Conservation (phyloP, 2,888 invertebrate genomes). For the Eilema depressum region DNA sequence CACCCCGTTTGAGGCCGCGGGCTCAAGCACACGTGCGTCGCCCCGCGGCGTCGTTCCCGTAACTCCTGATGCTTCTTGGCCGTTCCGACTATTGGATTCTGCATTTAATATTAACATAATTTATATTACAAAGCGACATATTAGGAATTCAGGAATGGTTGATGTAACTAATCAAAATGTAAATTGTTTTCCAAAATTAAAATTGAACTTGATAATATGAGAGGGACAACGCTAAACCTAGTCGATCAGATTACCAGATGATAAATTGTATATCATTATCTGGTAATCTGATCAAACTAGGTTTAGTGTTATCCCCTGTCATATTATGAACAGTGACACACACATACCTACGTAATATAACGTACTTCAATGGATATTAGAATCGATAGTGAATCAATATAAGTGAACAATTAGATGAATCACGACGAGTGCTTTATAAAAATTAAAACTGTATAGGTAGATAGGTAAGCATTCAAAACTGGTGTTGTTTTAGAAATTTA, state of each 20-base stretch:
- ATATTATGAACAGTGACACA: not conserved
- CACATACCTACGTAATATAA: not conserved
- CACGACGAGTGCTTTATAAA: slow-evolving; percentile 1
- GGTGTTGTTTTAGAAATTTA: slow-evolving; percentile 6
- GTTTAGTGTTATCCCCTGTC: too few species aligned
- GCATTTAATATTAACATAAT: slow-evolving; percentile 26
- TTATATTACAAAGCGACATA: not conserved
- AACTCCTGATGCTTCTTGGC: slow-evolving; percentile 53
- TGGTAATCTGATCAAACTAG: too few species aligned
- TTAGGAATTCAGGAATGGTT: not conserved
- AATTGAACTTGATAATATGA: not conserved
- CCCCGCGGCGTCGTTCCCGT: slow-evolving; percentile 39
- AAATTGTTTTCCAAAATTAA: not conserved
- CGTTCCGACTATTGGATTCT: slow-evolving; percentile 69
- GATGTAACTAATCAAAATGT: not conserved
- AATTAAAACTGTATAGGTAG: slow-evolving; percentile 3
- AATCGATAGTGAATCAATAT: slow-evolving; percentile 7
- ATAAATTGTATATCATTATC: too few species aligned
- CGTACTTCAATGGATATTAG: slow-evolving; percentile 12
- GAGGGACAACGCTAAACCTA: too few species aligned
- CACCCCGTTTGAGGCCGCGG: slow-evolving; percentile 60
- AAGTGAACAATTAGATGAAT: slow-evolving; percentile 11
- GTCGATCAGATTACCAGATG: too few species aligned
- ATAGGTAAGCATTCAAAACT: not conserved
- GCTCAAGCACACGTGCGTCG: slow-evolving; percentile 47